Conservation (phyloP, 2,113 vertebrate species). For the Scomber scombrus region DNA sequence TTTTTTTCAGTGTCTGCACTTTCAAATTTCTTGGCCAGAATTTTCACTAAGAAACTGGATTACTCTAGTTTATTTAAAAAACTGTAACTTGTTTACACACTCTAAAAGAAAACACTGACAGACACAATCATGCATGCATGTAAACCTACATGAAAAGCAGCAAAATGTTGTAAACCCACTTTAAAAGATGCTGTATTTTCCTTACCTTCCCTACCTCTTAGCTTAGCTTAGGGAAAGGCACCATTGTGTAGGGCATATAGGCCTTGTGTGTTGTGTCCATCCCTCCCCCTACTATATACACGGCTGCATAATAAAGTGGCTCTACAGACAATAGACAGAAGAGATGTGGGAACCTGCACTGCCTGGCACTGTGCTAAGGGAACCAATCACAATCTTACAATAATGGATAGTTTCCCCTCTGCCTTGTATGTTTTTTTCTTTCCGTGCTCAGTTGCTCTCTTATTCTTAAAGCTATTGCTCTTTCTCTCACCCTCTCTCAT, state of each 20-base stretch:
- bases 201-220: not conserved
- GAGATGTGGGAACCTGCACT: constrained; percentile 66
- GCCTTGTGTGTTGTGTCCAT: constrained; percentile 28
- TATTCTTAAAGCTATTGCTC: constrained; percentile 40
- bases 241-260: constrained; percentile 41
- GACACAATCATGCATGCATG: too few species aligned
- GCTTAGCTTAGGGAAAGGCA: constrained; percentile 51
- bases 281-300: constrained; percentile 67
- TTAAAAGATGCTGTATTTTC: constrained; percentile 2
- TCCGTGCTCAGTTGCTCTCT: constrained; percentile 14
- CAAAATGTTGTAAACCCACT: not conserved
- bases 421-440: not conserved
- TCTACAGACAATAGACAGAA: constrained; percentile 74
- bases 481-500: constrained; percentile 26
- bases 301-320: constrained; percentile 73
- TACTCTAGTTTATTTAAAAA: too few species aligned
- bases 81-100: not conserved
- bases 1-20: not conserved
- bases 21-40: not conserved
- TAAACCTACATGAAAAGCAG: too few species aligned
- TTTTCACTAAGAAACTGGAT: not conserved
- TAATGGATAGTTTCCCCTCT: constrained; percentile 9
- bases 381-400: constrained; percentile 45
- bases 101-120: not conserved
- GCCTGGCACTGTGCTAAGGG: constrained; percentile 59